Conservation (phyloP, 1,140 invertebrate genomes). For the Linepithema humile region DNA sequence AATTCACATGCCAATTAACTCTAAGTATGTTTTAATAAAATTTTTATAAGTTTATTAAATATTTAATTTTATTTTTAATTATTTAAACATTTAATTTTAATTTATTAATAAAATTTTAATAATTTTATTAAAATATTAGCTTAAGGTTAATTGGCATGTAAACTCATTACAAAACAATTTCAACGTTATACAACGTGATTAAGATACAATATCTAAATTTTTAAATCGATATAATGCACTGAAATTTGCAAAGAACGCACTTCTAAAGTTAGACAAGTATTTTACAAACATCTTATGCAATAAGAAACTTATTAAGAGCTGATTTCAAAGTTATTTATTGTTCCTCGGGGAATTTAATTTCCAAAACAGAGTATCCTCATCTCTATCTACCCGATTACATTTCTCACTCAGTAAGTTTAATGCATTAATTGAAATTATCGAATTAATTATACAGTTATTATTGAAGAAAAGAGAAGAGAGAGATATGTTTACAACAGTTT, state of each 20-base stretch:
- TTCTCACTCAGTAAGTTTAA: too few species aligned
- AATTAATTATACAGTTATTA: too few species aligned
- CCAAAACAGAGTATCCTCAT: constrained; percentile 1
- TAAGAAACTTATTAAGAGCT: constrained; percentile 19
- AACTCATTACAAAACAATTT: neutral
- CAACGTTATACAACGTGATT: neutral
- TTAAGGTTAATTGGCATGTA: neutral
- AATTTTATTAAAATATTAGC: neutral
- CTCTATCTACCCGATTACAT: neutral
- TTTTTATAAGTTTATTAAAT: neutral
- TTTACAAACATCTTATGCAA: neutral
- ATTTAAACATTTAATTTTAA: too few species aligned
- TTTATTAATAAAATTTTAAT: neutral
- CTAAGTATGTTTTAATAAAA: neutral
- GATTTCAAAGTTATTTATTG: constrained; percentile 36
- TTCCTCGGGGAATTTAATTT: constrained; percentile 29
- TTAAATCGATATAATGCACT: neutral
- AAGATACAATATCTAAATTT: constrained; percentile 6
- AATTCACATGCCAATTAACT: too few species aligned
- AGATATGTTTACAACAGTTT: neutral
- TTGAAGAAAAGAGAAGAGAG: too few species aligned
- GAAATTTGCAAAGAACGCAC: neutral
- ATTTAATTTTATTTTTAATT: too few species aligned
- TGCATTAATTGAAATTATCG: too few species aligned
- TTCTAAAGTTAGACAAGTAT: neutral